phyloP scores from a whole-genome alignment of 2,888 invertebrate genomes.

The Orthosia gothica region DNA sequence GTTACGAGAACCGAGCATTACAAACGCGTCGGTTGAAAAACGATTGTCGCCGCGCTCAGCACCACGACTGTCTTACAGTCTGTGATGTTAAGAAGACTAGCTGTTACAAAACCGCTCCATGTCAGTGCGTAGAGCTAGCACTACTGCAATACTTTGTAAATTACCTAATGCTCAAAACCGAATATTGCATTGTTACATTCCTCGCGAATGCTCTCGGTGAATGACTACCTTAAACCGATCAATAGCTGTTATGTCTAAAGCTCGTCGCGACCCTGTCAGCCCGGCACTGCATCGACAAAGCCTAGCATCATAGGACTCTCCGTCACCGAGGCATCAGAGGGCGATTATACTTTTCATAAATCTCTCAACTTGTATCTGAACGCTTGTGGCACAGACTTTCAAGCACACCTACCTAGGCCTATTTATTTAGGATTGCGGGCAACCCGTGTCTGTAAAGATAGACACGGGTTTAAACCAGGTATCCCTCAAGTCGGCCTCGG shows the following conservation, averaged over 20 bases:
- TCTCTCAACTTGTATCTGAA: no score
- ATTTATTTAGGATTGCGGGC: no score
- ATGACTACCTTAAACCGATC: slow-evolving; percentile 29
- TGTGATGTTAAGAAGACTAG: background rate
- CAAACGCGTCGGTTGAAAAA: no score
- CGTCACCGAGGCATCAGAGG: background rate
- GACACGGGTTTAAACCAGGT: no score
- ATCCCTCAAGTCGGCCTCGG: no score
- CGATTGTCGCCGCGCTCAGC: no score
- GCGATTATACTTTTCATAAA: no score
- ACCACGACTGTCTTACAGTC: no score
- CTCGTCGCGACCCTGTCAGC: slow-evolving; percentile 32
- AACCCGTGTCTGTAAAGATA: no score
- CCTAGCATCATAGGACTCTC: background rate
- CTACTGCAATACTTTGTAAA: background rate
- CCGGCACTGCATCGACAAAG: slow-evolving; percentile 32
- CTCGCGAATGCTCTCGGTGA: background rate
- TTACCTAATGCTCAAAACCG: background rate
- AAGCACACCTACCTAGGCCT: no score
- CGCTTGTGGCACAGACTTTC: no score
- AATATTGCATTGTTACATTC: background rate
- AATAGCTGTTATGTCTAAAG: slow-evolving; percentile 56
- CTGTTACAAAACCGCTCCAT: background rate
- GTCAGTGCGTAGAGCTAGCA: background rate
- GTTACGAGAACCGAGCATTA: no score